Evolutionary conservation across 2,888 invertebrate genomes (phyloP), one percentile per base, ranked within the genome.

Genomic region (Nezara viridula): DNA sequence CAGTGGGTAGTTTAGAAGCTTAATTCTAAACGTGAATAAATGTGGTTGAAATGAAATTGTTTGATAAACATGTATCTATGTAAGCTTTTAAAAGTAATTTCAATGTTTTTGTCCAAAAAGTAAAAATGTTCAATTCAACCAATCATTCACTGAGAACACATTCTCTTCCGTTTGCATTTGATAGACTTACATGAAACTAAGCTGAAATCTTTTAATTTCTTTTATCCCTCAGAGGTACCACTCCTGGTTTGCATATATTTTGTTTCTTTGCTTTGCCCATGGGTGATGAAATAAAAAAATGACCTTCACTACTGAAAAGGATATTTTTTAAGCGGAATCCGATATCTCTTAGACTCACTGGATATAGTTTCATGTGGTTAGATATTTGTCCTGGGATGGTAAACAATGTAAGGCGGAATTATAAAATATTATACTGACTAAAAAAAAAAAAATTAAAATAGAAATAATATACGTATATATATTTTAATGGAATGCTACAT

Each of bases 311-410:
- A 73, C 6, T 73, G 37, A 37, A 32, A 73, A 73, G 66, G 24
- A 73, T 19, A 73, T 21, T 73, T 19, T 9, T 73, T n/a, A 7
- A 73, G 66, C 66, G 66, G 37, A 73, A 73, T 73, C 9, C 19
- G 66, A 73, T 21, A 21, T 21, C 32, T 73, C 66, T 73, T 37
- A 5, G 19, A 37, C 19, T 37, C 32, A 73, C 32, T 73, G 37
- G 66, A 37, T 73, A 6, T 37, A 73, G 66, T 73, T 73, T 73
- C 66, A 37, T 73, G 66, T 73, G 66, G 66, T 73, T 19, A 73
- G 32, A 73, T 21, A 19, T 73, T 73, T 73, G 66, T 19, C 7
- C 66, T 37, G 60, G 10, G 1, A 60, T 27, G 60, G 60, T 21
- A 66, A 12, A 32, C 32, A 52, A 7, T 3, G 9, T 52, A 52